Evolutionary conservation across 1,140 invertebrate genomes (phyloP).

Genomic region (Nasonia vitripennis): DNA sequence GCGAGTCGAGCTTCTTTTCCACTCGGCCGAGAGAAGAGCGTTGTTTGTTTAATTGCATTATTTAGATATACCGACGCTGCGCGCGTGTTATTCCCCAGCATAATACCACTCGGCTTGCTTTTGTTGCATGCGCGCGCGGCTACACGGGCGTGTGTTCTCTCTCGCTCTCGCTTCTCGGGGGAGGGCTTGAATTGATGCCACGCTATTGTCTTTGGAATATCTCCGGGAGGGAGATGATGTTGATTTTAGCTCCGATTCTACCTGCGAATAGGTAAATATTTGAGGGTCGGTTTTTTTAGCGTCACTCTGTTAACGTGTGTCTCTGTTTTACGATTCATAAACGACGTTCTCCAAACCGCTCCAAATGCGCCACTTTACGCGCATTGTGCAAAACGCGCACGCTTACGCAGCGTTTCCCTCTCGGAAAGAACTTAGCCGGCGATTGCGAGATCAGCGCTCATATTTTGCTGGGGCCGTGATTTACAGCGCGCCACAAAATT

Average conservation of each 20-base stretch:
- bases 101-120: neutral
- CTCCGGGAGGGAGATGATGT: neutral
- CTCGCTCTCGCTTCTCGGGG: neutral
- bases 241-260: neutral
- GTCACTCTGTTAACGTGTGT: too few relatives aligned
- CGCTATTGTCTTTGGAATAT: neutral
- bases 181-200: neutral
- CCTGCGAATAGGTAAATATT: too few relatives aligned
- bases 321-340: too few relatives aligned
- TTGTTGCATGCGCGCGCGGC: neutral
- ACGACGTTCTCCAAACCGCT: neutral
- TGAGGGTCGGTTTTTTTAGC: too few relatives aligned
- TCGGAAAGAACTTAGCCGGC: neutral
- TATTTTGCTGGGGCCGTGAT: slow-evolving; percentile 18
- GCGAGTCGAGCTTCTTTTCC: neutral
- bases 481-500: slow-evolving; percentile 24
- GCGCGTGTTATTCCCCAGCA: neutral
- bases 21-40: neutral
- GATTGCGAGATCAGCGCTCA: slow-evolving; percentile 17
- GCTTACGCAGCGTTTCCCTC: slow-evolving; percentile 22
- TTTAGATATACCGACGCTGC: slow-evolving; percentile 1
- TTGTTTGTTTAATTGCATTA: slow-evolving; percentile 24
- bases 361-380: neutral
- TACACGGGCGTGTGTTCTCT: neutral
- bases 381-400: neutral